Evolutionary conservation across 2,888 invertebrate genomes (phyloP), one percentile per base, ranked within the genome.

Genomic region (Synergus gifuensis): DNA sequence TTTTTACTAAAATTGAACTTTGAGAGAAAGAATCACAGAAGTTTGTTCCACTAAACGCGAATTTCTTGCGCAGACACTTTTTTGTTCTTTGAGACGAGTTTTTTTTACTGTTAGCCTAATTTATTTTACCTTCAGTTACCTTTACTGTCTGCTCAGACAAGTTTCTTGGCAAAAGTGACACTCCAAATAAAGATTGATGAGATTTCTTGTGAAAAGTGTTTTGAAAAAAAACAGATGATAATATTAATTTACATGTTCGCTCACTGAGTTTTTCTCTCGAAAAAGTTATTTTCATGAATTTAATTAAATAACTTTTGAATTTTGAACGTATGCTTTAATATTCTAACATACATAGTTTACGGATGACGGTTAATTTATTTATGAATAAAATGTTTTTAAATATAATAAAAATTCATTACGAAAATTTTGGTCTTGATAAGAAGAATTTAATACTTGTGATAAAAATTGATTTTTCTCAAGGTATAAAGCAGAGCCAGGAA

Each of bases 401-500:
- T 9, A 9, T 0, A n/a, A 8, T 5, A 54, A 54, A n/a, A 54
- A 2, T 8, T 54, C 8, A 8, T n/a, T 0, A 7, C 5, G 7
- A n/a, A 54, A n/a, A 8, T n/a, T n/a, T 54, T 7, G 2, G 18
- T 9, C 9, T 9, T n/a, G 49, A 12, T 5, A 0, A 49, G n/a
- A 12, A 7, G 5, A 49, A 8, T 49, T 16, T 1, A 54, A 7
- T 54, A 54, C 9, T n/a, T n/a, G n/a, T n/a, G 54, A n/a, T 0
- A n/a, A 54, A 54, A 54, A 54, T n/a, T 8, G 54, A 54, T 54
- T 54, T n/a, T 54, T n/a, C n/a, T 54, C 9, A n/a, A 54, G 54
- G 54, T 54, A 28, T 28, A 28, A 16, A 22, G 11, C 12, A 12
- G 60, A 60, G 22, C 69, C 76, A 78, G 82, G 63, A 76, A 82